Percentiles rank a stretch among this genome's conserved stretches.
Conservation (phyloP, 2,113 vertebrate species). For the Tauraco erythrolophus region DNA sequence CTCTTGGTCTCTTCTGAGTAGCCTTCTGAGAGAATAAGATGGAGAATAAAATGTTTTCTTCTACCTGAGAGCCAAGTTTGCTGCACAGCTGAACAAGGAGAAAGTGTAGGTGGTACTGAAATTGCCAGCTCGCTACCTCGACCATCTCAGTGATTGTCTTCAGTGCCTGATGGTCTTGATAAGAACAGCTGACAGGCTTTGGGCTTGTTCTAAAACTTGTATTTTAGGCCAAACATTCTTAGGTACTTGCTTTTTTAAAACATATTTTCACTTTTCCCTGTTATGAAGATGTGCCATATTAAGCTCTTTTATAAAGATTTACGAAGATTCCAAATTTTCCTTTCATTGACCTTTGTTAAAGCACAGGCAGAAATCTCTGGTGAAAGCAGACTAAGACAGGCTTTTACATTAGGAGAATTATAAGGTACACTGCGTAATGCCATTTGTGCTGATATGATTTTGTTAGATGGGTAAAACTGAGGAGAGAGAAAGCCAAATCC, state of each 20-base stretch:
- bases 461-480: background rate
- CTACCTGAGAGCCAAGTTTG: background rate
- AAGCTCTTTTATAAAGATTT: background rate
- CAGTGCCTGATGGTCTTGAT: background rate
- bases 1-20: background rate
- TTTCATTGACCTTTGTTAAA: background rate
- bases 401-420: slow-evolving; percentile 9
- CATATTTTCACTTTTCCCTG: background rate
- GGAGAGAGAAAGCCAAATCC: background rate
- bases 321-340: background rate
- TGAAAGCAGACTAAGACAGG: background rate
- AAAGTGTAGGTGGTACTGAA: background rate
- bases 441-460: slow-evolving; percentile 9
- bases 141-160: background rate
- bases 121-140: background rate
- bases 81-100: background rate
- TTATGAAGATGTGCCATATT: background rate
- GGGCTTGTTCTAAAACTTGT: background rate
- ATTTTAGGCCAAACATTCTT: background rate
- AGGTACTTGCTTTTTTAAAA: background rate
- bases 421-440: background rate
- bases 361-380: background rate
- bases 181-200: background rate
- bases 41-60: background rate
- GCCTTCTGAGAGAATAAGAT: background rate